These are phyloP conservation scores for Zeugodacus cucurbitae DNA, from an alignment of 1,140 invertebrate genomes.

Conservation along the genomic window DNA sequence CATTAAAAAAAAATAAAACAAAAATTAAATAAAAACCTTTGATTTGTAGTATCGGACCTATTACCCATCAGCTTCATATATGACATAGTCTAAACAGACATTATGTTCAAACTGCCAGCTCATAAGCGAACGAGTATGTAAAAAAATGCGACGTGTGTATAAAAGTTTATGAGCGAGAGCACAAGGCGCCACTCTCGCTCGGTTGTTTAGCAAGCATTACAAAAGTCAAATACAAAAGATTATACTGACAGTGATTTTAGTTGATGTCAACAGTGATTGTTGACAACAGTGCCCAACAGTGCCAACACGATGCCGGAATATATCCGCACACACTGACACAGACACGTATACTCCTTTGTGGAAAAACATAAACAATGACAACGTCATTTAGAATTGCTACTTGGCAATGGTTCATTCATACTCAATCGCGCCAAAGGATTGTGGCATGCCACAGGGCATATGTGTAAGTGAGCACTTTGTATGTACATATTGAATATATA, in stretches of 20 bases:
- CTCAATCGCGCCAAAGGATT: conserved; percentile 7
- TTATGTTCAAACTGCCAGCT: not conserved
- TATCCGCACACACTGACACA: not conserved
- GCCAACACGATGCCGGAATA: not conserved
- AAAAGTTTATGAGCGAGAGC: not conserved
- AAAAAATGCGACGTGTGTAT: not conserved
- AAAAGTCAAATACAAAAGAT: conserved; percentile 18
- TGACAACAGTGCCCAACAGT: not conserved
- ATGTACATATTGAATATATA: not conserved
- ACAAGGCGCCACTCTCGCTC: not conserved
- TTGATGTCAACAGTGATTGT: not conserved
- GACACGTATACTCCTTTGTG: not conserved
- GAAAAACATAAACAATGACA: conserved; percentile 10
- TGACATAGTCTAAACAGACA: not conserved
- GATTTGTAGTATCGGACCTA: no score
- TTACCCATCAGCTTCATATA: no score
- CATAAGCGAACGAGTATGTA: not conserved
- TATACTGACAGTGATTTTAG: not conserved
- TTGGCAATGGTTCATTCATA: not conserved
- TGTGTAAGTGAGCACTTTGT: not conserved
- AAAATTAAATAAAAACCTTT: no score
- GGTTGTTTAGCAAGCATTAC: not conserved
- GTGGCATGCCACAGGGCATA: not conserved
- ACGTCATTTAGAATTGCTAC: not conserved
- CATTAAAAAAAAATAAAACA: no score